A percentile compares a stretch with the other conserved stretches of the same genome.
Conservation (phyloP, 2,888 invertebrate genomes). For the Sinopyrophorus schimmeli region DNA sequence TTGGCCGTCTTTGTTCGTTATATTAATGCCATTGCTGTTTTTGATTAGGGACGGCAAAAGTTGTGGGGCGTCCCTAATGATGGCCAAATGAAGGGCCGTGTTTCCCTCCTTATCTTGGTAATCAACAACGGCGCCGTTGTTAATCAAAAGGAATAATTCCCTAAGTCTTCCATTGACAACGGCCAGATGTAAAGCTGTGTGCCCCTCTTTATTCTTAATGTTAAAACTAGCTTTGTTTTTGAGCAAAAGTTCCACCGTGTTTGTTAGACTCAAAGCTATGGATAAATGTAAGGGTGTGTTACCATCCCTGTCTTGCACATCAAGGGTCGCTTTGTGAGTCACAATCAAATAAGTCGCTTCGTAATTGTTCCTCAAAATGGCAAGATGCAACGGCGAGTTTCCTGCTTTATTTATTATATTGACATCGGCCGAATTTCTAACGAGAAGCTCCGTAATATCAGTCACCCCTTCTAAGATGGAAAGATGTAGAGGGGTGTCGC, state of each 20-base stretch:
- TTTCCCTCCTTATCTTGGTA: not conserved
- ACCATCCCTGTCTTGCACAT: not conserved
- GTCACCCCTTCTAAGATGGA: too few relatives aligned
- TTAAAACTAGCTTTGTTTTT: too few relatives aligned
- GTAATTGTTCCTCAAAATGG: not conserved
- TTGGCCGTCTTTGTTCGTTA: not conserved
- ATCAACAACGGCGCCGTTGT: not conserved
- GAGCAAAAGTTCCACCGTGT: too few relatives aligned
- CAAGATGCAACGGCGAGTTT: not conserved
- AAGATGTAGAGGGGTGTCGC: not conserved
- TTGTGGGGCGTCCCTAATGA: not conserved
- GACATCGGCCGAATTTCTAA: too few relatives aligned
- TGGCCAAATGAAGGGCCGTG: not conserved
- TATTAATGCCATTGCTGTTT: not conserved
- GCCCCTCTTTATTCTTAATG: too few relatives aligned
- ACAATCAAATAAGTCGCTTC: not conserved
- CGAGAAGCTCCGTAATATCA: too few relatives aligned
- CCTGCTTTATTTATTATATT: too few relatives aligned
- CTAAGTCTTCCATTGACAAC: too few relatives aligned
- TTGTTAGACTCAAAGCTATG: too few relatives aligned
- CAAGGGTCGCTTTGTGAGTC: not conserved
- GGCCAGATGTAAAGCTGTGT: too few relatives aligned
- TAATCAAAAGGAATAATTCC: too few relatives aligned
- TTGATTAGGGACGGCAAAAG: not conserved
- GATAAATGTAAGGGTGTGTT: not conserved